Percentiles rank a stretch among this genome's conserved stretches.
phyloP scores from a whole-genome alignment of 2,888 invertebrate species.

The Acanthococcus lagerstroemiae region DNA sequence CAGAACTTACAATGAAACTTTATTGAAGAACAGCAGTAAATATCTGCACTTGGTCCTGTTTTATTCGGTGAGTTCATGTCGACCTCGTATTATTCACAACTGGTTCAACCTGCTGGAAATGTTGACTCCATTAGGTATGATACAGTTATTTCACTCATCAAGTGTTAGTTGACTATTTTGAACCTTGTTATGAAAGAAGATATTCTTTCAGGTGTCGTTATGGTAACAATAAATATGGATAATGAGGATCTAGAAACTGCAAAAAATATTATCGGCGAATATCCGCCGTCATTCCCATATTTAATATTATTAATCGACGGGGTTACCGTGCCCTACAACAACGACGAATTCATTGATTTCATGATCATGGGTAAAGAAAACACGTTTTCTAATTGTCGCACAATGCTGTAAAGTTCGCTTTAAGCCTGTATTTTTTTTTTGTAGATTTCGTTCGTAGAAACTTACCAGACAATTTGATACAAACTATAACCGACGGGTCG shows the following conservation, averaged over 20 bases:
- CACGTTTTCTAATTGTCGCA: neutral
- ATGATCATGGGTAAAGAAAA: slow-evolving; percentile 12
- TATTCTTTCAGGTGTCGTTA: slow-evolving; percentile 12
- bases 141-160: neutral
- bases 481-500: slow-evolving; percentile 50
- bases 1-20: slow-evolving; percentile 5
- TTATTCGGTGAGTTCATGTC: slow-evolving; percentile 15
- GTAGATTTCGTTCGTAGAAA: slow-evolving; percentile 76
- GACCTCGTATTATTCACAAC: slow-evolving; percentile 15
- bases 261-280: slow-evolving; percentile 13
- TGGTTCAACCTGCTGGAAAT: slow-evolving; percentile 23
- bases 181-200: neutral
- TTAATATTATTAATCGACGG: slow-evolving; percentile 18
- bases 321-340: slow-evolving; percentile 7
- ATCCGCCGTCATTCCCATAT: slow-evolving; percentile 19
- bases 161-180: neutral
- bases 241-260: slow-evolving; percentile 7
- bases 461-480: slow-evolving; percentile 71
- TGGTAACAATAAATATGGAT: slow-evolving; percentile 27
- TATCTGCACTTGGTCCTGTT: slow-evolving; percentile 14
- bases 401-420: neutral
- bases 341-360: slow-evolving; percentile 19
- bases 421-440: slow-evolving; percentile 35
- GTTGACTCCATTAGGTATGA: slow-evolving; percentile 16
- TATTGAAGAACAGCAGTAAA: slow-evolving; percentile 12